Base-by-base conservation (phyloP, 2,888 invertebrate genomes). In the Ichneumoninae sp. region DNA sequence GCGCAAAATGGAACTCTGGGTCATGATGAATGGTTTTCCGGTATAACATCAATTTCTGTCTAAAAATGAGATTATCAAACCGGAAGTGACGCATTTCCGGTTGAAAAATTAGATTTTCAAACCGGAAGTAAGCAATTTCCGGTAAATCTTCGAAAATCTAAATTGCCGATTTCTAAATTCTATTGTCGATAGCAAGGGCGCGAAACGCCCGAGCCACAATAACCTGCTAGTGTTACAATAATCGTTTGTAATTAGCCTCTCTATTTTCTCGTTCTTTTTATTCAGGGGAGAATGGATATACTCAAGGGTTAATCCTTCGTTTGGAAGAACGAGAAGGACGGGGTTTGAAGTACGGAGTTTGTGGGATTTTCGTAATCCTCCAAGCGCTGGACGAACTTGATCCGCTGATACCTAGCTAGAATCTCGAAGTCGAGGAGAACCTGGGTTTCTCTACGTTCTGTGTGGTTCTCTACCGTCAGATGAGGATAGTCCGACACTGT, bases 351-450 rank as follows among this genome's bases (percentile, higher is more conserved):
- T 26, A 79, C 33, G 83, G 68, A 69, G 73, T 82, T 83, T 63
- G 85, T 76, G 71, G 85, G 82, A 83, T 85, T 85, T 85, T 80
- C 80, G 85, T 85, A 83, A 85, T 85, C 85, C 80, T 77, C 76
- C 76, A 54, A 79, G 82, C 65, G 81, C 76, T 76, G 80, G 75
- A 83, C 52, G 79, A 76, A 83, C 82, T 83, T 80, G 83, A 85
- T 85, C 85, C 81, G 74, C 50, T 68, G 60, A 82, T 82, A 83
- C 83, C 83, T 76, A 63, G 63, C 73, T 69, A 44, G 80, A 74
- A 85, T 54, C 80, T 73, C 73, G 68, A 76, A 85, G 80, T 85
- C 83, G 73, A 47, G 76, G 47, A 63, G 60, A 85, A 83, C 81
- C 76, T 26, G 73, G 65, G 30, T 74, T 74, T 85, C 73, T 73